phyloP scores from a whole-genome alignment of 2,888 invertebrate genomes.

The Cephus spinipes region DNA sequence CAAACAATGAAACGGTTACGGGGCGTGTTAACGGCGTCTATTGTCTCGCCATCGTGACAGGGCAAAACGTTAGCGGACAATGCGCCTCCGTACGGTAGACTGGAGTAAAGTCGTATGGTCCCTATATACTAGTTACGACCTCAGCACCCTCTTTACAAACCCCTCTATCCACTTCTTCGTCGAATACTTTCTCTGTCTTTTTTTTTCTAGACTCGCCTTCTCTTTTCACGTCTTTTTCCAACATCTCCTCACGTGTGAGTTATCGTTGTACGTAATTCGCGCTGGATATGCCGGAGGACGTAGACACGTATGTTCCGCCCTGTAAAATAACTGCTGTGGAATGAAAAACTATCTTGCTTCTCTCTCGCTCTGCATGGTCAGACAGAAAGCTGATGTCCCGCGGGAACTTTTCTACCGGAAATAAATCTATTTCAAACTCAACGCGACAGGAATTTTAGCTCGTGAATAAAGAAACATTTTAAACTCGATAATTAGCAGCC shows the following conservation, averaged over 20 bases:
- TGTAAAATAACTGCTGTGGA: neutral
- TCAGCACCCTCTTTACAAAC: neutral
- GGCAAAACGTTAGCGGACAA: constrained; percentile 48
- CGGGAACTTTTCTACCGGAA: neutral
- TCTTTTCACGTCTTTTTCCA: neutral
- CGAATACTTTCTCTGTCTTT: neutral
- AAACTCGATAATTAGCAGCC: neutral
- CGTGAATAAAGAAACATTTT: neutral
- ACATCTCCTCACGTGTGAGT: neutral
- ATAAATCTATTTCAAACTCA: neutral
- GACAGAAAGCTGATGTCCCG: neutral
- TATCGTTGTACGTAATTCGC: neutral
- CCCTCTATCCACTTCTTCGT: neutral
- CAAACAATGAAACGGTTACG: constrained; percentile 60
- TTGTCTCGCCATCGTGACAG: constrained; percentile 51
- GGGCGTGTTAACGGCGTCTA: constrained; percentile 55
- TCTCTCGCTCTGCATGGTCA: neutral
- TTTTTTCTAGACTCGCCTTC: neutral
- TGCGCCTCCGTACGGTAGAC: constrained; percentile 39
- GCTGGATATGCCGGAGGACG: neutral
- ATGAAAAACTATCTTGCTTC: neutral
- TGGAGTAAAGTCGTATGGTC: constrained; percentile 40
- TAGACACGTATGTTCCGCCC: neutral
- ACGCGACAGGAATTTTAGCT: neutral
- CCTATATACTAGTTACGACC: neutral